Evolutionary conservation across 1,140 invertebrate genomes (phyloP).

Genomic region (Macrocentrus cingulum): DNA sequence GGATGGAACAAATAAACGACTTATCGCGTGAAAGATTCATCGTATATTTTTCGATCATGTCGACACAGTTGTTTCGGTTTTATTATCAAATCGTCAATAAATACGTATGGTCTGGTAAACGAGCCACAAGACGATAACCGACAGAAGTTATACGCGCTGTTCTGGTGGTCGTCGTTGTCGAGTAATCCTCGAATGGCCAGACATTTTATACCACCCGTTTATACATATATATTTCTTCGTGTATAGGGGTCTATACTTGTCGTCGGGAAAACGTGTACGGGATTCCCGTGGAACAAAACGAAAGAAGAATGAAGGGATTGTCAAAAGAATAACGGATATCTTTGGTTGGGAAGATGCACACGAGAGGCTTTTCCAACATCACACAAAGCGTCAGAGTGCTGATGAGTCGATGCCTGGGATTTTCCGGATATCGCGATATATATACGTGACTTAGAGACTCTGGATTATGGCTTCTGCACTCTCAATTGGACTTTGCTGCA

Average conservation of each 20-base stretch:
- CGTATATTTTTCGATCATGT: background rate
- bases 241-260: background rate
- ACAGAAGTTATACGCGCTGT: constrained; percentile 1
- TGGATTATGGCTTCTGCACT: too few species aligned
- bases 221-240: too few species aligned
- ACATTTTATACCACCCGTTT: too few species aligned
- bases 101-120: background rate
- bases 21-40: too few species aligned
- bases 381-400: too few species aligned
- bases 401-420: too few species aligned
- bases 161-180: background rate
- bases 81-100: constrained; percentile 6
- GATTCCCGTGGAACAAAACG: background rate
- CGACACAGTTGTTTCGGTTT: background rate
- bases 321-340: constrained; percentile 1
- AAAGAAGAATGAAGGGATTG: constrained; percentile 3
- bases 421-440: too few species aligned
- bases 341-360: too few species aligned
- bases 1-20: too few species aligned
- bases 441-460: too few species aligned
- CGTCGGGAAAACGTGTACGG: background rate
- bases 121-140: background rate
- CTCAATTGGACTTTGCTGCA: too few species aligned
- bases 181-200: constrained; percentile 3
- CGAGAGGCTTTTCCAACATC: too few species aligned